Conservation (phyloP, 2,797 vertebrate genomes). For the Sebastes matsubarae region DNA sequence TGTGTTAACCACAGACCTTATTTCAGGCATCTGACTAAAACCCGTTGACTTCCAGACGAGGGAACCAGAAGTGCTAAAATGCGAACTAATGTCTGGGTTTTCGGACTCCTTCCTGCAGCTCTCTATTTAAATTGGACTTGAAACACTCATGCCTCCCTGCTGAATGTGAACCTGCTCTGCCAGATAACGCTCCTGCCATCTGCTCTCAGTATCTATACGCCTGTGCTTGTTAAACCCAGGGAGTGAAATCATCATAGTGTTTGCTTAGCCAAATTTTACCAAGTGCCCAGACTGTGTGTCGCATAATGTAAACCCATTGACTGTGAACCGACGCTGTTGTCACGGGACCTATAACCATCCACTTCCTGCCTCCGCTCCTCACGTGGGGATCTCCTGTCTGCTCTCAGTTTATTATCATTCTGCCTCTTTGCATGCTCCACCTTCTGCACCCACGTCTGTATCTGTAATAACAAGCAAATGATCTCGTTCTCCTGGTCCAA, state of each 20-base stretch:
- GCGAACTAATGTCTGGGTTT: too few species aligned
- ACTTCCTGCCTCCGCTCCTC: conserved; percentile 47
- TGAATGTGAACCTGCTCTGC: conserved; percentile 38
- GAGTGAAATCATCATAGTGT: conserved; percentile 9
- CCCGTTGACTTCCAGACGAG: too few species aligned
- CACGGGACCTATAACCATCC: conserved; percentile 1
- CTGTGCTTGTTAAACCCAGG: background rate
- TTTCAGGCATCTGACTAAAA: too few species aligned
- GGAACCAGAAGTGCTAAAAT: too few species aligned
- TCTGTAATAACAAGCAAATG: conserved; percentile 34
- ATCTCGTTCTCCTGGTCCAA: conserved; percentile 54
- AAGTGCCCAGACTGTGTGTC: conserved; percentile 16
- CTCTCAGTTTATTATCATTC: conserved; percentile 34
- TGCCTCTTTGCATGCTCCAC: conserved; percentile 27
- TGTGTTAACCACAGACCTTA: too few species aligned
- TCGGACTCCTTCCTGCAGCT: too few species aligned
- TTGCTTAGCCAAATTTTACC: conserved; percentile 44
- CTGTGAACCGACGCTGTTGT: background rate
- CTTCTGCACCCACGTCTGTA: conserved; percentile 4
- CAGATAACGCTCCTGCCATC: conserved; percentile 24
- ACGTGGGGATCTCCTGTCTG: conserved; percentile 47
- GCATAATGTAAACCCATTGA: background rate
- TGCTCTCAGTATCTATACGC: conserved; percentile 15
- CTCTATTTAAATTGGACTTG: background rate
- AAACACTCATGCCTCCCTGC: conserved; percentile 3